These are phyloP conservation scores for Zenarchopterus dispar DNA, from an alignment of 2,797 vertebrate species.

Conservation along the genomic window DNA sequence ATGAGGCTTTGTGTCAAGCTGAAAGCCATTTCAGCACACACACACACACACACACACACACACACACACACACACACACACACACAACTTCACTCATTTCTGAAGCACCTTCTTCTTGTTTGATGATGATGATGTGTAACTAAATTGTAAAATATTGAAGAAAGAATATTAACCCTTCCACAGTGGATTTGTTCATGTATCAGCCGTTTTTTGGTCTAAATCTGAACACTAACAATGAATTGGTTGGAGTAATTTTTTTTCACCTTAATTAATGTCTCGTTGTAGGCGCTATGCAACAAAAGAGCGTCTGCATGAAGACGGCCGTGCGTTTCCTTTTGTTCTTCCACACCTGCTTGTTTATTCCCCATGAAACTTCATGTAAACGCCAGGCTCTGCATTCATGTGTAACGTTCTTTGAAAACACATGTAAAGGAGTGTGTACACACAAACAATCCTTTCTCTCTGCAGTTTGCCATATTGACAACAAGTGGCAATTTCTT, in stretches of 20 bases:
- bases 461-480: slow-evolving; percentile 69
- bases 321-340: slow-evolving; percentile 19
- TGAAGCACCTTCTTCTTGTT: slow-evolving; percentile 22
- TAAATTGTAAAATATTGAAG: not conserved
- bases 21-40: slow-evolving; percentile 36
- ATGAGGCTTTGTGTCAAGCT: slow-evolving; percentile 49
- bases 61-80: slow-evolving; percentile 2
- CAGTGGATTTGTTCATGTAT: slow-evolving; percentile 1
- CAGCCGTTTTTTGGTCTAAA: slow-evolving; percentile 12
- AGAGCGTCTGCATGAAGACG: slow-evolving; percentile 3
- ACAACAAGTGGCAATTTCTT: slow-evolving; percentile 68
- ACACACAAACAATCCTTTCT: slow-evolving; percentile 22
- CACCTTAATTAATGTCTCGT: too few relatives aligned
- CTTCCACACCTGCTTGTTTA: slow-evolving; percentile 32
- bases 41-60: slow-evolving; percentile 4
- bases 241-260: too few relatives aligned
- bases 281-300: not conserved
- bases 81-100: slow-evolving; percentile 9
- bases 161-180: not conserved
- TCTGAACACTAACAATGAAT: not conserved
- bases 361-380: slow-evolving; percentile 1
- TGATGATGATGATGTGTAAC: slow-evolving; percentile 8
- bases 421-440: slow-evolving; percentile 25
- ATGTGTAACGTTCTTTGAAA: slow-evolving; percentile 28
- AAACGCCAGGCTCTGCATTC: slow-evolving; percentile 9